Evolutionary conservation across 2,797 vertebrate genomes (phyloP).

Genomic region (Pseudochaenichthys georgianus): DNA sequence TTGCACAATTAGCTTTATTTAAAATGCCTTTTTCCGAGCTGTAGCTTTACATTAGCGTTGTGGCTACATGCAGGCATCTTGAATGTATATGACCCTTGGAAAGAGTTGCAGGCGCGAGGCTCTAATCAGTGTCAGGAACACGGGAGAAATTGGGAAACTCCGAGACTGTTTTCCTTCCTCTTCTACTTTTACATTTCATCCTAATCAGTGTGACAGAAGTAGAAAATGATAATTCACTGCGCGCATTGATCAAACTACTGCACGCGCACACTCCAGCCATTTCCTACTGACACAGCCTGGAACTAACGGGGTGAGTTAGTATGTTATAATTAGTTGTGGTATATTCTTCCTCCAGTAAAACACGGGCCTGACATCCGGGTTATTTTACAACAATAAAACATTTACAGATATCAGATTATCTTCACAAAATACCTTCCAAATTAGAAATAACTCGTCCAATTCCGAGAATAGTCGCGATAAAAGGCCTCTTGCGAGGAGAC

Average conservation of each 20-base stretch:
- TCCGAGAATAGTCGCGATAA: background rate
- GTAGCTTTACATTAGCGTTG: background rate
- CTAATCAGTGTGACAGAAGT: conserved; percentile 61
- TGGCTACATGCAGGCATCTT: background rate
- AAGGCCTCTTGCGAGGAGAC: background rate
- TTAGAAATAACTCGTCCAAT: conserved; percentile 19
- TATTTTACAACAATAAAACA: conserved; percentile 12
- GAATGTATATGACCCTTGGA: background rate
- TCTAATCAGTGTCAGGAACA: conserved; percentile 55
- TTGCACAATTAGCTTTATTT: background rate
- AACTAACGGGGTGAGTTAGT: background rate
- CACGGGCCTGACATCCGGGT: background rate
- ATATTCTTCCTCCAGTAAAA: background rate
- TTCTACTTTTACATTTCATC: conserved; percentile 43
- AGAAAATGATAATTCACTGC: conserved; percentile 50
- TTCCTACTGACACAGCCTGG: background rate
- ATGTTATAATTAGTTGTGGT: background rate
- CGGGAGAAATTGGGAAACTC: conserved; percentile 3
- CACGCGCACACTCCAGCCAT: background rate
- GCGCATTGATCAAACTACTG: conserved; percentile 36
- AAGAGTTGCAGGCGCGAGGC: conserved; percentile 8
- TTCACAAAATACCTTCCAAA: conserved; percentile 11
- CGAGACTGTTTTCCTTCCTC: conserved; percentile 46
- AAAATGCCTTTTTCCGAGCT: fast-evolving
- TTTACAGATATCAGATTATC: conserved; percentile 4